A percentile compares a stretch with the other conserved stretches of the same genome.
These are phyloP conservation scores for Adelges cooleyi DNA, from an alignment of 1,140 invertebrate genomes.

Conservation along the genomic window DNA sequence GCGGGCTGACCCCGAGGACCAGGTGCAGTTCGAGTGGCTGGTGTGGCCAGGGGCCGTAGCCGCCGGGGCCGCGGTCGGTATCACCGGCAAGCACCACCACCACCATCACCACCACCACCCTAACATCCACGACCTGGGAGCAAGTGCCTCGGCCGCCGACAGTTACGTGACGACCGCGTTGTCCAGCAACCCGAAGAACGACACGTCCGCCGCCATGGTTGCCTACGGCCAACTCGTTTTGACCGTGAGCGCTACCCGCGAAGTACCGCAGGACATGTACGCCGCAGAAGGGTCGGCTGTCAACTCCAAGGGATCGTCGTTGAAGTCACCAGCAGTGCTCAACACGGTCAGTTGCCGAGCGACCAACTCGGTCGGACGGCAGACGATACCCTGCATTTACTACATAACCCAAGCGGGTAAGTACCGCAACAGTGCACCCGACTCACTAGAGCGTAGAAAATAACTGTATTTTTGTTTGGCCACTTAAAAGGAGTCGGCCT, in stretches of 20 bases:
- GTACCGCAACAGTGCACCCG: not conserved
- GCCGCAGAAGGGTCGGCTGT: not conserved
- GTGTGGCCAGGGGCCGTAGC: not conserved
- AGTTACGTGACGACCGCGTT: constrained; percentile 12
- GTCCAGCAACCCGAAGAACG: not conserved
- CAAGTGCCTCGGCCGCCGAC: not conserved
- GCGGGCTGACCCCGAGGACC: constrained; percentile 3
- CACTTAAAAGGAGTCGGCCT: too few species aligned
- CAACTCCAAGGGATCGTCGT: too few species aligned
- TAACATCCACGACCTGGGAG: too few species aligned
- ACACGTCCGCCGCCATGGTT: not conserved
- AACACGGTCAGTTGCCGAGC: constrained; percentile 13
- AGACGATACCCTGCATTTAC: not conserved
- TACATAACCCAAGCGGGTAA: not conserved
- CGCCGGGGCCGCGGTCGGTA: not conserved
- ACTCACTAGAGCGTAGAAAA: too few species aligned
- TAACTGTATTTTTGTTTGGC: too few species aligned
- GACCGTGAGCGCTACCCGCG: not conserved
- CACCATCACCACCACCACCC: too few species aligned
- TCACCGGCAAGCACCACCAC: too few species aligned
- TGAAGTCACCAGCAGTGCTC: not conserved
- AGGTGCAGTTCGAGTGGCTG: constrained; percentile 2
- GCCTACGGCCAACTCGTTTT: not conserved
- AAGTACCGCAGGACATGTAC: not conserved
- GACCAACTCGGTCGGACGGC: constrained; percentile 1